Base-by-base conservation (phyloP, 2,888 invertebrate species). In the Dyspetes luteomarginatus region DNA sequence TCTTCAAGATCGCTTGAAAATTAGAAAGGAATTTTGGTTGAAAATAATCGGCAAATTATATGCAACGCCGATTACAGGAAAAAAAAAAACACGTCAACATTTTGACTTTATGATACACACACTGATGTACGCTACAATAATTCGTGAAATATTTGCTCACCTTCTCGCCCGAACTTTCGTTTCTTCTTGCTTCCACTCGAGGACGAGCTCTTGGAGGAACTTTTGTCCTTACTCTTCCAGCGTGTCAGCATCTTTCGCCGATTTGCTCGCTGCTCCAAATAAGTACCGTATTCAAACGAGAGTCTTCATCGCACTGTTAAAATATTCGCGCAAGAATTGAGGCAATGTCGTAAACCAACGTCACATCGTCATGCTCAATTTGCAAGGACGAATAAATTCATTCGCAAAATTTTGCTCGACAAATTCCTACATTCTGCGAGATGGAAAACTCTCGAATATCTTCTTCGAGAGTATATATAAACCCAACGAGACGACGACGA, bases 161-260 rank as follows among this genome's bases (percentile, higher is more conserved):
- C 97, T 89, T 97, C 97, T 88, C 96, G 94, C 87, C 97, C 97
- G 93, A 93, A 94, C 88, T 97, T 97, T 86, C 97, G 93, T 91
- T 97, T 97, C 93, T 97, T 97, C 93, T 97, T 97, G 77, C 87
- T 88, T 60, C 88, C 86, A 77, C 95, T 94, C 58, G 93, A 92
- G 71, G 93, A 93, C 74, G 93, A 93, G 83, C 93, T 94, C 92
- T 96, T 96, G 89, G 95, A 94, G 85, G 95, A 93, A 90, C 93
- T 92, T 92, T 96, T 96, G 92, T 96, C 96, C 94, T 96, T 96
- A 91, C 95, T 96, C 92, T 96, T 96, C 96, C 96, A 96, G 89
- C 96, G 95, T 89, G 95, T 96, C 92, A 96, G 93, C 96, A 96
- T 96, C 92, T 92, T 90, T 84, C 83, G 78, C n/a, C 52, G 50